Evolutionary conservation across 2,797 vertebrate species (phyloP).

Genomic region (Chromobotia macracanthus): DNA sequence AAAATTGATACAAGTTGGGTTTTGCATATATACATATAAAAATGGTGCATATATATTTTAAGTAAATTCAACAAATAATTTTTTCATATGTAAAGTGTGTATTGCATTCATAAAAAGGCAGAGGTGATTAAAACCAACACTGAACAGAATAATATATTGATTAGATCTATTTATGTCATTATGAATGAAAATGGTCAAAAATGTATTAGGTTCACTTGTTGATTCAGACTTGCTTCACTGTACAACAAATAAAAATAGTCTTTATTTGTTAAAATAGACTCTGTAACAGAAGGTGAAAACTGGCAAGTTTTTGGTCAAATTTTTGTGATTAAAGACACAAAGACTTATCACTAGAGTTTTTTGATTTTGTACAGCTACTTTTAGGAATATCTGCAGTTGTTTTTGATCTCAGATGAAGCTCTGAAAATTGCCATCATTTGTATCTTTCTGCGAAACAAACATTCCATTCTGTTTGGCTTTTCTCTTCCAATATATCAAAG

Average conservation of each 20-base stretch:
- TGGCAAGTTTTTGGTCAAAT: constrained; percentile 12
- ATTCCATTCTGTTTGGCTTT: constrained; percentile 50
- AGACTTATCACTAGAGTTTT: constrained; percentile 19
- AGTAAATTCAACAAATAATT: too few species aligned
- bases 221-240: constrained; percentile 5
- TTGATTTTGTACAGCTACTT: constrained; percentile 41
- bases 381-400: constrained; percentile 45
- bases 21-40: too few species aligned
- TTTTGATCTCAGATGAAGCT: constrained; percentile 55
- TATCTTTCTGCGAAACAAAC: constrained; percentile 51
- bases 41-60: too few species aligned
- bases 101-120: constrained; percentile 27
- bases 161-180: neutral
- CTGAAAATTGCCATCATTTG: constrained; percentile 50
- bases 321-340: constrained; percentile 32
- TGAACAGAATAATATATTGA: neutral
- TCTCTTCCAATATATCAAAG: constrained; percentile 55
- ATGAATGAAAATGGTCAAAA: neutral
- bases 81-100: too few species aligned
- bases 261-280: too few species aligned
- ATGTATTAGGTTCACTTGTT: constrained; percentile 18
- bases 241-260: neutral
- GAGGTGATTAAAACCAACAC: constrained; percentile 1
- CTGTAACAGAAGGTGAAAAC: constrained; percentile 20
- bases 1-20: too few species aligned